These are phyloP conservation scores for Adelosebastes latens DNA, from an alignment of 2,797 vertebrate genomes.

Conservation along the genomic window DNA sequence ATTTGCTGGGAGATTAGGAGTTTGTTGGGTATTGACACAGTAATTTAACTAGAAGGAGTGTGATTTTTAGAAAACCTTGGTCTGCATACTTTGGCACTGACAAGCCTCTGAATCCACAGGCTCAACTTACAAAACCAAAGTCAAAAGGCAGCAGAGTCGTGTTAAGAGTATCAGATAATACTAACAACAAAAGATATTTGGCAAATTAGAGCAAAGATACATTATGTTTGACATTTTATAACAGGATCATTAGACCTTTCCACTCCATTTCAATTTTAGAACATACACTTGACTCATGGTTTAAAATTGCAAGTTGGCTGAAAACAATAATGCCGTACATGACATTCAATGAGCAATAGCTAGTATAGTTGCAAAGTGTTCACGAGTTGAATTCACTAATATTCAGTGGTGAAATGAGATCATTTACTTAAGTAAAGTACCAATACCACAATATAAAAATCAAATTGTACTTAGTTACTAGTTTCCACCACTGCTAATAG, in stretches of 20 bases:
- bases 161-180: not conserved
- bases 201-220: not conserved
- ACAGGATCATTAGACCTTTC: not conserved
- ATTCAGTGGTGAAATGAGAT: not conserved
- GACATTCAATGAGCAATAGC: not conserved
- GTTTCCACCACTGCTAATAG: too few species aligned
- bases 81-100: constrained; percentile 48
- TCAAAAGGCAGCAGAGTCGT: not conserved
- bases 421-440: not conserved
- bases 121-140: constrained; percentile 17
- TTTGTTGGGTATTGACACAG: constrained; percentile 51
- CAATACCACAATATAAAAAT: not conserved
- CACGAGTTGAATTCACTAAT: not conserved
- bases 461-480: too few species aligned
- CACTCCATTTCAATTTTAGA: not conserved
- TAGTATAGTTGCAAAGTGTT: not conserved
- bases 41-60: constrained; percentile 44
- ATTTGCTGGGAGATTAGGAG: constrained; percentile 29
- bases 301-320: not conserved
- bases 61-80: constrained; percentile 24
- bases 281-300: not conserved
- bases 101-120: constrained; percentile 12
- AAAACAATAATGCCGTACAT: not conserved
- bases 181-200: not conserved
- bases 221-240: not conserved